These are phyloP conservation scores for Dicranocentrus wangi DNA, from an alignment of 2,888 invertebrate genomes.

Conservation along the genomic window DNA sequence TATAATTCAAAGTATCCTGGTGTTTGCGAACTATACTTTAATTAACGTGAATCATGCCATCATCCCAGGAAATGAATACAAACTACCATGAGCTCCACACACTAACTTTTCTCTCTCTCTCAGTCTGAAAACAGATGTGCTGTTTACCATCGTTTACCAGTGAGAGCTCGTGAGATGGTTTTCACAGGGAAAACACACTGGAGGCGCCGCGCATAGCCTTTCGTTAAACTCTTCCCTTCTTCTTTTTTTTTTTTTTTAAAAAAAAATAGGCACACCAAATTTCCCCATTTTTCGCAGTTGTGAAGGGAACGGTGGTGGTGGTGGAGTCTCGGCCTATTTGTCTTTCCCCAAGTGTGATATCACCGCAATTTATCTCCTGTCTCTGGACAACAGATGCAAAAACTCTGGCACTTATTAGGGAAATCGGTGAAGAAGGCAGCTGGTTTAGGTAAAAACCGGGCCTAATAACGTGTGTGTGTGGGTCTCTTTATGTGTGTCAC, in stretches of 20 bases:
- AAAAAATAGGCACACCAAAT: too few relatives aligned
- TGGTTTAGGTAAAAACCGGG: not conserved
- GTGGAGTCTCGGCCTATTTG: conserved; percentile 52
- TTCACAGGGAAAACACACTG: too few relatives aligned
- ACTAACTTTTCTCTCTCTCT: too few relatives aligned
- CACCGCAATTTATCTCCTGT: conserved; percentile 64
- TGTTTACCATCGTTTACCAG: not conserved
- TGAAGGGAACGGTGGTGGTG: too few relatives aligned
- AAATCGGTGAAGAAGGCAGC: conserved; percentile 5
- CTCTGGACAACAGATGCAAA: conserved; percentile 63
- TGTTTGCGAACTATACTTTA: not conserved
- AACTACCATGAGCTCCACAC: not conserved
- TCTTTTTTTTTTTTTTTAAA: too few relatives aligned
- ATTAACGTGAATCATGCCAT: conserved; percentile 4
- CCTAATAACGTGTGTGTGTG: not conserved
- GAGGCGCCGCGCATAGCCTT: too few relatives aligned
- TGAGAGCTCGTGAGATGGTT: too few relatives aligned
- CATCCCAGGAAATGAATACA: conserved; percentile 4
- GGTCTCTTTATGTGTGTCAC: not conserved
- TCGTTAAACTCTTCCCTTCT: too few relatives aligned
- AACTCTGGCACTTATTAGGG: conserved; percentile 29
- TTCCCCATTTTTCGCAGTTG: too few relatives aligned
- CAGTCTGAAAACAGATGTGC: too few relatives aligned
- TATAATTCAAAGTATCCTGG: too few relatives aligned
- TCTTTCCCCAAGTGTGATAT: conserved; percentile 65